These are phyloP conservation scores for Lichenostomus cassidix DNA, from an alignment of 2,113 vertebrate species.

Conservation along the genomic window DNA sequence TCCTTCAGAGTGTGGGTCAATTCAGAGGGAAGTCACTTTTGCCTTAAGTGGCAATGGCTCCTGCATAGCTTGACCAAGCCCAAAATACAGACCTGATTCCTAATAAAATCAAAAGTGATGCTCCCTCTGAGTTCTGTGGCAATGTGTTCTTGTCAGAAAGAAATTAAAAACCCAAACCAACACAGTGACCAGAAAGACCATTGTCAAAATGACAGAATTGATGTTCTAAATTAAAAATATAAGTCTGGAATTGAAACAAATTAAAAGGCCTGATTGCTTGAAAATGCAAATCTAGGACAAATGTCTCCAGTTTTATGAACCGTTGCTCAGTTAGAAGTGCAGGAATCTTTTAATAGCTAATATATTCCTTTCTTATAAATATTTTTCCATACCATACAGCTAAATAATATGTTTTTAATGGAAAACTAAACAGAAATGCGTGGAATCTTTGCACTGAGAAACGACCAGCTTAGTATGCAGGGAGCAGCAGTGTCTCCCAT, in stretches of 20 bases:
- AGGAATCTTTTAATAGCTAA: background rate
- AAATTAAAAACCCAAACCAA: background rate
- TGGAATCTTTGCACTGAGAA: background rate
- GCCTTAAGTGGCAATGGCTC: background rate
- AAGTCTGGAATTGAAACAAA: background rate
- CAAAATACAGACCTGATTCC: background rate
- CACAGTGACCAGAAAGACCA: fast-evolving
- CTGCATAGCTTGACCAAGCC: background rate
- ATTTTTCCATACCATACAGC: background rate
- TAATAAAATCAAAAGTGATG: background rate
- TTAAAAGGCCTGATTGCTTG: background rate
- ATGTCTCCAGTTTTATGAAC: background rate
- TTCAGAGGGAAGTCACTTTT: background rate
- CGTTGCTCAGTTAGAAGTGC: background rate
- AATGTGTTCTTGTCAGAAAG: background rate
- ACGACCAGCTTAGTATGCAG: slow-evolving; percentile 22
- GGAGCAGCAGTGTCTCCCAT: background rate
- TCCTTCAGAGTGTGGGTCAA: background rate
- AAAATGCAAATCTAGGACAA: background rate
- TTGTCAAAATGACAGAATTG: background rate
- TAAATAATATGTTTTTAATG: background rate
- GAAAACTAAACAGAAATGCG: background rate
- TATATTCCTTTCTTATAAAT: background rate
- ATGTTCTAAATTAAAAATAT: background rate
- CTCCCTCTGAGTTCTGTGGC: background rate